Percentiles rank a stretch among this genome's conserved stretches.
Evolutionary conservation across 2,888 invertebrate genomes (phyloP).

Genomic region (Tanaodytes sp.): DNA sequence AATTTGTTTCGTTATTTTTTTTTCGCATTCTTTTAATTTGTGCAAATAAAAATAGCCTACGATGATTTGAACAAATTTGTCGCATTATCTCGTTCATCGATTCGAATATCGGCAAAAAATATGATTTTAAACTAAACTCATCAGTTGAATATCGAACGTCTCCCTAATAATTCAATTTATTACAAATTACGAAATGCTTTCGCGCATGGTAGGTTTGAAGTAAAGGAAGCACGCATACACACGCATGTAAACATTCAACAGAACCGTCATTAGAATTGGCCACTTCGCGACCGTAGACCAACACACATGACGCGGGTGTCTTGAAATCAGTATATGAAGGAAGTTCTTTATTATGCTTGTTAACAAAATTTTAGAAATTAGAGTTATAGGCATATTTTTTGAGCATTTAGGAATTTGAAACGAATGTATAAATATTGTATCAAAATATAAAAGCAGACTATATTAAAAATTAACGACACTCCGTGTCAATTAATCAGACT

Average conservation of each 20-base stretch:
- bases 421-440: too few species aligned
- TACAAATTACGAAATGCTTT: constrained; percentile 30
- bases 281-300: constrained; percentile 68
- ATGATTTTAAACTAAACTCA: too few species aligned
- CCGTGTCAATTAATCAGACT: too few species aligned
- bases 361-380: not conserved
- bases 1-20: constrained; percentile 1
- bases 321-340: too few species aligned
- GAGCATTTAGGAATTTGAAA: constrained; percentile 14
- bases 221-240: constrained; percentile 48
- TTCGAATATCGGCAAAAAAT: too few species aligned
- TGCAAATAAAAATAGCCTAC: constrained; percentile 18
- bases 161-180: constrained; percentile 27
- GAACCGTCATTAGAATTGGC: constrained; percentile 72
- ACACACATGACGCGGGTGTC: constrained; percentile 54
- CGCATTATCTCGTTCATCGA: not conserved
- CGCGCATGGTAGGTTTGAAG: constrained; percentile 40
- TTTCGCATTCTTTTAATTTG: constrained; percentile 6
- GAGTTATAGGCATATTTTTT: not conserved
- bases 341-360: too few species aligned
- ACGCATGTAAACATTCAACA: constrained; percentile 63
- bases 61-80: not conserved
- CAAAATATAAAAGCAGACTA: too few species aligned
- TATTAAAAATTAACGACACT: too few species aligned
- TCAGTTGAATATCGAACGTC: constrained; percentile 27